phyloP scores from a whole-genome alignment of 1,140 invertebrate genomes.

The Olivierus martensii region DNA sequence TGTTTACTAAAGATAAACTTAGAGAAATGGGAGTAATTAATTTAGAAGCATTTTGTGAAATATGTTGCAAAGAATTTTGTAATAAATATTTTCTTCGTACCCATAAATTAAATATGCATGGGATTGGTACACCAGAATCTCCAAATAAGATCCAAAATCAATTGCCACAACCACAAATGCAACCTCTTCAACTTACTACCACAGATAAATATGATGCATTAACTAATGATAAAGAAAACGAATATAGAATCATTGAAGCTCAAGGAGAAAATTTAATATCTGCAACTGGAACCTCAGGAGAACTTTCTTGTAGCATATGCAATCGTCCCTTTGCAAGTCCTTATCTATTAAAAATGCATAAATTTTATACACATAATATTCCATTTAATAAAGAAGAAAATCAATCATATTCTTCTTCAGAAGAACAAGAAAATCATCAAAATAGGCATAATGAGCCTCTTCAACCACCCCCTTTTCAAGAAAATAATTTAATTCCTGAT shows the following conservation, averaged over 20 bases:
- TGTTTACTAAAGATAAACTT: constrained; percentile 49
- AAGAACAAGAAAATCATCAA: constrained; percentile 7
- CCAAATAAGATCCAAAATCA: not conserved
- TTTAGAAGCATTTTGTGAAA: constrained; percentile 50
- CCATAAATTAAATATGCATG: constrained; percentile 41
- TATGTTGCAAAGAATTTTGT: constrained; percentile 46
- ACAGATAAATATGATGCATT: constrained; percentile 1
- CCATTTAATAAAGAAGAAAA: constrained; percentile 21
- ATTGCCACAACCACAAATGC: not conserved
- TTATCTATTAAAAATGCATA: constrained; percentile 39
- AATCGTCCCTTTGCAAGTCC: constrained; percentile 39
- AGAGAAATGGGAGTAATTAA: constrained; percentile 63
- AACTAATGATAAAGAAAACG: constrained; percentile 2
- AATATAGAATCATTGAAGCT: not conserved
- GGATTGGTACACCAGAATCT: constrained; percentile 9
- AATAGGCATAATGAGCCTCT: constrained; percentile 8
- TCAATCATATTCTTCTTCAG: constrained; percentile 15
- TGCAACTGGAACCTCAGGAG: constrained; percentile 9
- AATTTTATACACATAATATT: constrained; percentile 33
- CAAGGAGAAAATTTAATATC: constrained; percentile 1
- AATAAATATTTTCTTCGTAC: constrained; percentile 41
- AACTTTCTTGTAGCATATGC: constrained; percentile 35
- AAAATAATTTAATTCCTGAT: constrained; percentile 3
- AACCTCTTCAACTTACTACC: not conserved
- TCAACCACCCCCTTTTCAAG: too few relatives aligned